phyloP scores from a whole-genome alignment of 1,140 invertebrate genomes.

The Ips typographus region DNA sequence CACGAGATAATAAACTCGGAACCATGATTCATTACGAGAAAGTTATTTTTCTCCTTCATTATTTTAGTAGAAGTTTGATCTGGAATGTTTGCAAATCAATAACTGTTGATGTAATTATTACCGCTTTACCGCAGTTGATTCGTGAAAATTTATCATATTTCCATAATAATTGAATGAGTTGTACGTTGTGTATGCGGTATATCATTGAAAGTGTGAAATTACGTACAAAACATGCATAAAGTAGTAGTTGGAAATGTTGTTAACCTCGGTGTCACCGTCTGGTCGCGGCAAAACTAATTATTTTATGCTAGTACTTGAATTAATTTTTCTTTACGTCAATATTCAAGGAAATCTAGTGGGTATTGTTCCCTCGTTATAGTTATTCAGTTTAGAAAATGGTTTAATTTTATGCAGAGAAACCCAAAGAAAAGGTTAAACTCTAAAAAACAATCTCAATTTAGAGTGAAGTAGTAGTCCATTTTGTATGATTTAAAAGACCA shows the following conservation, averaged over 20 bases:
- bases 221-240: neutral
- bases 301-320: neutral
- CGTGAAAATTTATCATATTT: neutral
- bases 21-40: no score
- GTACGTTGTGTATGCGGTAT: neutral
- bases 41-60: no score
- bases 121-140: no score
- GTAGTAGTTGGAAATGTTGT: conserved; percentile 11
- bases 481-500: no score
- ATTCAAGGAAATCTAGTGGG: neutral
- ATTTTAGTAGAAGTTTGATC: no score
- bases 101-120: no score
- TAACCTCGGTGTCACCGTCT: conserved; percentile 4
- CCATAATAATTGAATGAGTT: neutral
- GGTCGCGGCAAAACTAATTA: neutral
- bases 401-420: neutral
- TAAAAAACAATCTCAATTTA: no score
- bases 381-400: no score
- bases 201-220: neutral
- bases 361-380: neutral
- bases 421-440: neutral
- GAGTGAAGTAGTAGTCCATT: no score
- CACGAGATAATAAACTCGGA: no score
- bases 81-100: no score
- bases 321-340: neutral